Percentiles rank a stretch among this genome's conserved stretches.
phyloP scores from a whole-genome alignment of 2,113 vertebrate species.

The human region DNA sequence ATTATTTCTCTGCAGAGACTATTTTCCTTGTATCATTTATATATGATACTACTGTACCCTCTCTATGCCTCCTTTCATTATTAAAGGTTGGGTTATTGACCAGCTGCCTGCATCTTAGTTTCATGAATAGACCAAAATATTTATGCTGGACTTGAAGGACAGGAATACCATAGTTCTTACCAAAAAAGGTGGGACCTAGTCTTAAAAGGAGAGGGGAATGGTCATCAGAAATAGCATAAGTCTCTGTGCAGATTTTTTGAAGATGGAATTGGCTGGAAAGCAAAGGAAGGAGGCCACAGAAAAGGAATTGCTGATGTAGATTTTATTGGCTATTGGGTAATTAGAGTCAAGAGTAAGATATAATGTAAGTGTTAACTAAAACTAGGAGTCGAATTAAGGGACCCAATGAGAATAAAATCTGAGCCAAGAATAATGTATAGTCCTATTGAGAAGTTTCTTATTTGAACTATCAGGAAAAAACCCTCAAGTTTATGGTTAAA shows the following conservation, averaged over 20 bases:
- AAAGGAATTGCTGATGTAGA: background rate
- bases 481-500: slow-evolving; percentile 1
- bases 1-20: background rate
- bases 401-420: slow-evolving; percentile 23
- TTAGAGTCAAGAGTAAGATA: background rate
- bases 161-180: background rate
- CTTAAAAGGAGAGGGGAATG: background rate
- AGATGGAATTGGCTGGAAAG: background rate
- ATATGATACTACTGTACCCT: background rate
- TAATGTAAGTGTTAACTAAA: background rate
- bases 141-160: background rate
- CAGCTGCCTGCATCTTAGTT: background rate
- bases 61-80: background rate
- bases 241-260: background rate
- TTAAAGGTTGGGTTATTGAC: background rate
- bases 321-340: slow-evolving; percentile 24
- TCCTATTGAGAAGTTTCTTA: slow-evolving; percentile 35
- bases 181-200: background rate
- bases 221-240: background rate
- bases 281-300: background rate
- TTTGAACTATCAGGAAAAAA: slow-evolving; percentile 15
- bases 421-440: background rate
- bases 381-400: background rate
- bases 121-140: background rate
- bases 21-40: background rate